A percentile compares a stretch with the other conserved stretches of the same genome.
phyloP scores from a whole-genome alignment of 2,797 vertebrate genomes.

The Muscicapa comitata region DNA sequence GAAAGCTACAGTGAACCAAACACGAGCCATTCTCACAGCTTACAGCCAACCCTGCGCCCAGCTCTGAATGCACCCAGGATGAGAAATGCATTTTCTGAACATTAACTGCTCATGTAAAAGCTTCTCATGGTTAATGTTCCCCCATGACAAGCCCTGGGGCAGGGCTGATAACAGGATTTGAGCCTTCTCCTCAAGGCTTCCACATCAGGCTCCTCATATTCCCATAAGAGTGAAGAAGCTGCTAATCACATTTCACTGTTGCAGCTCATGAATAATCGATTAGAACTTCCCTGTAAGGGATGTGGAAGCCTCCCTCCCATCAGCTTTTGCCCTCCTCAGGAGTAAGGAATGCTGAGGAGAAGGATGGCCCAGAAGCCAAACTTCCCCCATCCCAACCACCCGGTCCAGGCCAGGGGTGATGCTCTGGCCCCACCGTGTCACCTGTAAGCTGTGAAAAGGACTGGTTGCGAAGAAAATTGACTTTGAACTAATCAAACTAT shows the following conservation, averaged over 20 bases:
- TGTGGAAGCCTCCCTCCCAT: not conserved
- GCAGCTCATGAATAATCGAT: not conserved
- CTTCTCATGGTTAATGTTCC: not conserved
- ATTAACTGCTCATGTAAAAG: not conserved
- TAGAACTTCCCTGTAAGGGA: not conserved
- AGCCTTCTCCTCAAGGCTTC: not conserved
- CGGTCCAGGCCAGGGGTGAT: not conserved
- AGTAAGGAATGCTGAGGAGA: not conserved
- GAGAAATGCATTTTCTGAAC: not conserved
- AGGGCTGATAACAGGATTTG: not conserved
- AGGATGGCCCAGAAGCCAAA: not conserved
- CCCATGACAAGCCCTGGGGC: not conserved
- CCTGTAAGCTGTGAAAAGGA: constrained; percentile 99
- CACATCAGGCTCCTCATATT: not conserved
- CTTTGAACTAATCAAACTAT: constrained; percentile 94
- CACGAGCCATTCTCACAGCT: constrained; percentile 99
- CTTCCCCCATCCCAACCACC: not conserved
- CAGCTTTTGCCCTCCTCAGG: not conserved
- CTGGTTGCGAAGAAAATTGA: constrained; percentile 96
- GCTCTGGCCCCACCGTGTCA: not conserved
- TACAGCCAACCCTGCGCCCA: constrained; percentile 70
- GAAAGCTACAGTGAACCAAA: constrained; percentile 99
- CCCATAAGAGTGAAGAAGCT: not conserved
- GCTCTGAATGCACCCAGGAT: not conserved
- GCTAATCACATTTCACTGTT: not conserved